Evolutionary conservation across 2,888 invertebrate species (phyloP).

Genomic region (Amphimallon solstitiale): DNA sequence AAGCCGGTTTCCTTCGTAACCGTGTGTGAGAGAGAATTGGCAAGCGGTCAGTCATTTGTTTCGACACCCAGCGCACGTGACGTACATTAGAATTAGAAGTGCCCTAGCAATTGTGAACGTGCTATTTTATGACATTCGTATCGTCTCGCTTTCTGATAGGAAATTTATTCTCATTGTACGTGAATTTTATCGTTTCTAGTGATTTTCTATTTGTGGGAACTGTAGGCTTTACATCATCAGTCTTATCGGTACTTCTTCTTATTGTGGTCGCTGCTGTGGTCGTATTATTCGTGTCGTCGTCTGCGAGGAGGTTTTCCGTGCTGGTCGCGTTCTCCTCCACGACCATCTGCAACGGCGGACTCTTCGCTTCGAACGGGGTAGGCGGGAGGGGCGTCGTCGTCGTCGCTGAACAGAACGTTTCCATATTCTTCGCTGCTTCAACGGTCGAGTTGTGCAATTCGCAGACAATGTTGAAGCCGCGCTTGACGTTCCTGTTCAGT

Average conservation of each 20-base stretch:
- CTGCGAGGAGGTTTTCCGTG: slow-evolving; percentile 60
- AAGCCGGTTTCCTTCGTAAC: too few relatives aligned
- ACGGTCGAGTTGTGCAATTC: neutral
- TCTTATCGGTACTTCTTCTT: slow-evolving; percentile 42
- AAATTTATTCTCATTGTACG: slow-evolving; percentile 70
- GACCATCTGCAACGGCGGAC: slow-evolving; percentile 63
- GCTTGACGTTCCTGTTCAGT: slow-evolving; percentile 42
- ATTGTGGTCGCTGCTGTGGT: slow-evolving; percentile 5
- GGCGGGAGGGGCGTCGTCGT: slow-evolving; percentile 42
- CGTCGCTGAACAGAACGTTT: slow-evolving; percentile 44
- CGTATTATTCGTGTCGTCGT: neutral
- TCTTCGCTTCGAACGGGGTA: slow-evolving; percentile 46
- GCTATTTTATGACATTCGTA: slow-evolving; percentile 40
- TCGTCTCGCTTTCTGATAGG: slow-evolving; percentile 63
- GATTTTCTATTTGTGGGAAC: slow-evolving; percentile 56
- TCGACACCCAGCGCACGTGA: neutral
- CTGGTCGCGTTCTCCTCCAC: slow-evolving; percentile 61
- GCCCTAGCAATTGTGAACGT: too few relatives aligned
- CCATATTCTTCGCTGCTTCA: slow-evolving; percentile 37
- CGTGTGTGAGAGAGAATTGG: too few relatives aligned
- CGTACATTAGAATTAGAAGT: slow-evolving; percentile 22
- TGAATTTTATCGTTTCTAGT: slow-evolving; percentile 64
- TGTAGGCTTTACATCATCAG: slow-evolving; percentile 43
- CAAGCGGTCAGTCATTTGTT: too few relatives aligned
- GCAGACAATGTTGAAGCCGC: slow-evolving; percentile 43